Evolutionary conservation across 2,888 invertebrate species (phyloP), one percentile per base, ranked within the genome.

Genomic region (Chrysolina americana): DNA sequence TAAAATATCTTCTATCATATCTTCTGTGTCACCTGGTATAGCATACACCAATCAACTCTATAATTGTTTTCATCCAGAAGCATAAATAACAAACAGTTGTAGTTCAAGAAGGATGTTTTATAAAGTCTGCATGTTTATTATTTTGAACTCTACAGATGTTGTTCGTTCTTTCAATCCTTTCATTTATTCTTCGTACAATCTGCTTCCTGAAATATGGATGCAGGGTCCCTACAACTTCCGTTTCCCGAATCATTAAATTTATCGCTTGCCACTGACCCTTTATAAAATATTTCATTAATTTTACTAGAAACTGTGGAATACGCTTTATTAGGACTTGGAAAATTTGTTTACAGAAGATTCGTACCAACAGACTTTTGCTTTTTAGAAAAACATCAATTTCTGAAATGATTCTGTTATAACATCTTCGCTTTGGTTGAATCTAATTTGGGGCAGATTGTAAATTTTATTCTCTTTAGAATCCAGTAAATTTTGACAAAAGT

Each of bases 231-330:
- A 21, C 19, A 15, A 53, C 23, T 53, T 53, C 53, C 23, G 53
- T 23, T 53, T 53, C 21, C 53, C 53, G 13, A 53, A 53, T 53
- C 11, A 53, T 53, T 19, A 53, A 53, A 21, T 23, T 53, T 53
- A 53, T 53, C 21, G 11, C 13, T 10, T 53, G 19, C 21, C 13
- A 53, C 21, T 53, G 53, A 53, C 21, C 53, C 19, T 53, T 53
- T 0, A 21, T 53, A 21, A 19, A 53, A 13, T 53, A 17, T 48
- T 48, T 1, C 10, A 2, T 10, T 17, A 2, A 48, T 48, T 48
- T 17, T 0, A 11, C 19, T 19, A 4, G 13, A 21, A 23, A 53
- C 21, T 21, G 13, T 19, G 13, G 23, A 21, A 21, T 11, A 13
- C 11, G 21, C 2, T 53, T 10, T 13, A 53, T 11, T 5, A 53